Evolutionary conservation across 2,888 invertebrate genomes (phyloP).

Genomic region (Portevinia maculata): DNA sequence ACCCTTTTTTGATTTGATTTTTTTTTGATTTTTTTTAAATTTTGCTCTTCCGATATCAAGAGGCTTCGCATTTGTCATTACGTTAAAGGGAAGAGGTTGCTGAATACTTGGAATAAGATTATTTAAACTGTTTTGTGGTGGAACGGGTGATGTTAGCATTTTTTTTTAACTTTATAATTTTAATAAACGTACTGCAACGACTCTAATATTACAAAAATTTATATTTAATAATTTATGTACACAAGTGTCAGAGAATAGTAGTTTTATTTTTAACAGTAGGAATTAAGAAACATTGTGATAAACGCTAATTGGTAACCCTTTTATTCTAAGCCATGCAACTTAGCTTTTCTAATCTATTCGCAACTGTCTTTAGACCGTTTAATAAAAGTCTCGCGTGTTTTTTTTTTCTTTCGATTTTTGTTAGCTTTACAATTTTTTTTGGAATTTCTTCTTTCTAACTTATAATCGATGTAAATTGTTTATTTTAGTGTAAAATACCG

Average conservation of each 20-base stretch:
- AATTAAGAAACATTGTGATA: too few species aligned
- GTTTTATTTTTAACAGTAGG: too few species aligned
- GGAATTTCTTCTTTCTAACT: neutral
- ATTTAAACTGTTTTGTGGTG: slow-evolving; percentile 33
- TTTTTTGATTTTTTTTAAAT: neutral
- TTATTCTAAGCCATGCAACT: neutral
- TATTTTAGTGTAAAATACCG: neutral
- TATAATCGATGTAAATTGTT: slow-evolving; percentile 2
- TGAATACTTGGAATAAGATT: neutral
- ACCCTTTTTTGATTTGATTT: neutral
- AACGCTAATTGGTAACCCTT: slow-evolving; percentile 10
- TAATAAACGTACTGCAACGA: too few species aligned
- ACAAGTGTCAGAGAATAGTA: too few species aligned
- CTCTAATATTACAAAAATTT: too few species aligned
- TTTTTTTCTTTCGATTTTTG: neutral
- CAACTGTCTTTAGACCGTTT: slow-evolving; percentile 10
- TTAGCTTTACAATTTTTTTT: slow-evolving; percentile 1
- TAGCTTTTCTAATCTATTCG: neutral
- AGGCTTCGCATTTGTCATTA: neutral
- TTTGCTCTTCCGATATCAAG: neutral
- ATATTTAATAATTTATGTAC: neutral
- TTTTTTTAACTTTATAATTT: slow-evolving; percentile 7
- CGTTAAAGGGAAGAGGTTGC: neutral
- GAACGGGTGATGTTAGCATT: slow-evolving; percentile 26
- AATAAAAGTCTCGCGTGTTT: neutral